phyloP scores from a whole-genome alignment of 2,797 vertebrate species.

The Megaceryle alcyon region DNA sequence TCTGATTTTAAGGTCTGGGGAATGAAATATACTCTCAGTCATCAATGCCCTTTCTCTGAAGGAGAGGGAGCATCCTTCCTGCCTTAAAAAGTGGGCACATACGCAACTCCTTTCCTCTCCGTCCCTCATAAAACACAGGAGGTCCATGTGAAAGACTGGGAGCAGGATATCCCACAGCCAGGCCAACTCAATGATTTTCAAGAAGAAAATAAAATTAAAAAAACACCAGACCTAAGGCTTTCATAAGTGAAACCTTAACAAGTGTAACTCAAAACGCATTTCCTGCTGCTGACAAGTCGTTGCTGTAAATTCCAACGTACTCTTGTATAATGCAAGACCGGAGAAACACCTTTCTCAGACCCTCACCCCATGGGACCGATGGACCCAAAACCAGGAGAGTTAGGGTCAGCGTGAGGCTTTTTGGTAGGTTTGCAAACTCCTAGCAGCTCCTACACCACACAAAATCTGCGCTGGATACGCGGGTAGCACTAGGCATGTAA shows the following conservation, averaged over 20 bases:
- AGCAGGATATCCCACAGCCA: background rate
- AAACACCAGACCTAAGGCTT: background rate
- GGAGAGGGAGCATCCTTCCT: background rate
- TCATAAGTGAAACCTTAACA: background rate
- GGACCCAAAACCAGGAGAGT: background rate
- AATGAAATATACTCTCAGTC: background rate
- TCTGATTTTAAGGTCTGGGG: background rate
- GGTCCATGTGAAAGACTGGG: background rate
- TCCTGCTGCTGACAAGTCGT: constrained; percentile 2
- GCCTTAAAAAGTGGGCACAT: background rate
- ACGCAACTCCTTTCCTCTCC: background rate
- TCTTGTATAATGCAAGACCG: background rate
- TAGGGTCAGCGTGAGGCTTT: background rate
- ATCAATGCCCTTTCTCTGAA: constrained; percentile 1
- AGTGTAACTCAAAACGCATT: background rate
- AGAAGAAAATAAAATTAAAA: background rate
- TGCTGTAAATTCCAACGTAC: background rate
- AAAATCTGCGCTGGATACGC: fast-evolving
- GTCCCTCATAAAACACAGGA: background rate
- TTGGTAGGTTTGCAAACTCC: background rate
- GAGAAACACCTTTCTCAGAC: background rate
- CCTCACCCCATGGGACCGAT: background rate
- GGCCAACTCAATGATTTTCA: background rate
- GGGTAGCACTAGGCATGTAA: fast-evolving
- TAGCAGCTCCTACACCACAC: background rate